phyloP scores from a whole-genome alignment of 2,113 vertebrate genomes.

The Chlorocebus sabaeus region DNA sequence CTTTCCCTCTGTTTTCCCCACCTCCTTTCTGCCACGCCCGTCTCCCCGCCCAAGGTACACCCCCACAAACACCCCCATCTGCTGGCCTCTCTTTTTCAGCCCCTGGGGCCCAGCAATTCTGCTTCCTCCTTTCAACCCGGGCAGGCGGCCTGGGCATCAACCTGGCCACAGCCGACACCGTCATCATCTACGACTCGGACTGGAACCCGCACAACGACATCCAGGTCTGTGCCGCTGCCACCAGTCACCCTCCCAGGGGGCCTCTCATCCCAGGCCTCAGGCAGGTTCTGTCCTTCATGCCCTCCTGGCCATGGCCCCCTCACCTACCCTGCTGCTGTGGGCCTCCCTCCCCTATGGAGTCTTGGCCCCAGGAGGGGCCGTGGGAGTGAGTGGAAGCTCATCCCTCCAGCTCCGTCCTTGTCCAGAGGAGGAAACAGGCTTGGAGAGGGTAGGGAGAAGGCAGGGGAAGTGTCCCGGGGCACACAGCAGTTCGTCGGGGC shows the following conservation, averaged over 20 bases:
- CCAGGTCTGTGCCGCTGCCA: slow-evolving; percentile 85
- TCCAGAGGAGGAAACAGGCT: neutral
- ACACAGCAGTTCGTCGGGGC: neutral
- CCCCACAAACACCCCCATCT: neutral
- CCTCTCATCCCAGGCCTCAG: neutral
- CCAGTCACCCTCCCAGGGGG: accelerated
- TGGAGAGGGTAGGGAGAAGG: neutral
- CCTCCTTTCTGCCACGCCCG: accelerated
- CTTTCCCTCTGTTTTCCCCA: accelerated
- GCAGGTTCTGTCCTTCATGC: accelerated
- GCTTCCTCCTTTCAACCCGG: slow-evolving; percentile 97
- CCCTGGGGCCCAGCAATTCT: slow-evolving; percentile 98
- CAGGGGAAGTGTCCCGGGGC: neutral
- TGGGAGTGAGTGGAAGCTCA: neutral
- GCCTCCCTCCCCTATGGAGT: neutral
- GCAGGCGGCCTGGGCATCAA: slow-evolving; percentile 98
- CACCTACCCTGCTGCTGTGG: neutral
- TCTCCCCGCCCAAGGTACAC: too few species aligned
- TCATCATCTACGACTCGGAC: slow-evolving; percentile 98
- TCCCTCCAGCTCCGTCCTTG: neutral
- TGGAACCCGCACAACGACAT: slow-evolving; percentile 99
- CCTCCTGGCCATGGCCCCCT: too few species aligned
- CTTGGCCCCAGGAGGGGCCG: neutral
- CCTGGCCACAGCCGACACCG: slow-evolving; percentile 95
- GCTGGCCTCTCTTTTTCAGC: slow-evolving; percentile 83